These are phyloP conservation scores for Pristionchus mayeri DNA, from an alignment of 2,888 invertebrate species.

Conservation along the genomic window DNA sequence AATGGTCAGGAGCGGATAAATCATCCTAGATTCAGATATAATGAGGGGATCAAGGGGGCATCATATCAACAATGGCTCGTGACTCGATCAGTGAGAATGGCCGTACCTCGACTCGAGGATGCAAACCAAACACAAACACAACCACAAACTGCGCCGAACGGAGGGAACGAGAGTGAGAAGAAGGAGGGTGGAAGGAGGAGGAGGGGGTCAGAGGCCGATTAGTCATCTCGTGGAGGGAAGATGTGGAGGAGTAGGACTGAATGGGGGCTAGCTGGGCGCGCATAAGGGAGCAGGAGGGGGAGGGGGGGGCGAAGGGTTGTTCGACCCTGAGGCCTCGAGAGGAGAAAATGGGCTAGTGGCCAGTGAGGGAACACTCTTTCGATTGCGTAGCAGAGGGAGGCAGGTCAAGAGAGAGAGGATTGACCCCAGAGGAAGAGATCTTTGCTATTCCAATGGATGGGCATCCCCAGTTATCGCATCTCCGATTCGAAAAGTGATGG, in stretches of 20 bases:
- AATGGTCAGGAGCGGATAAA: not conserved
- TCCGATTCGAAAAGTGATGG: no score
- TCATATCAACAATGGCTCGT: not conserved
- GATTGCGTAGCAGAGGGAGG: no score
- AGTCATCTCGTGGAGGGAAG: not conserved
- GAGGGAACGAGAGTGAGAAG: not conserved
- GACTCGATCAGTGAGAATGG: no score
- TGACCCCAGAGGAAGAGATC: no score
- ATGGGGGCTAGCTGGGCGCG: not conserved
- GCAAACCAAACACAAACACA: not conserved
- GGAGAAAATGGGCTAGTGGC: not conserved
- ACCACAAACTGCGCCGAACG: not conserved
- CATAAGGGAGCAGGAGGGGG: conserved; percentile 1
- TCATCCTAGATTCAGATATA: not conserved
- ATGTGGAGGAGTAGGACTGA: not conserved
- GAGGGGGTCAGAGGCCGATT: conserved; percentile 36
- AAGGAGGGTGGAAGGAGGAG: not conserved
- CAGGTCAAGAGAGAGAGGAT: no score
- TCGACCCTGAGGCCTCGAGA: not conserved
- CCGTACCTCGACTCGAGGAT: no score
- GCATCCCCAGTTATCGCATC: no score
- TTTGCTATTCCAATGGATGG: no score
- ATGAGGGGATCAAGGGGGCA: not conserved
- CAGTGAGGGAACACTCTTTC: no score
- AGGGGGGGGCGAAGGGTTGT: not conserved